Percentiles rank a stretch among this genome's conserved stretches.
Evolutionary conservation across 2,797 vertebrate species (phyloP).

Genomic region (Macropodus opercularis): DNA sequence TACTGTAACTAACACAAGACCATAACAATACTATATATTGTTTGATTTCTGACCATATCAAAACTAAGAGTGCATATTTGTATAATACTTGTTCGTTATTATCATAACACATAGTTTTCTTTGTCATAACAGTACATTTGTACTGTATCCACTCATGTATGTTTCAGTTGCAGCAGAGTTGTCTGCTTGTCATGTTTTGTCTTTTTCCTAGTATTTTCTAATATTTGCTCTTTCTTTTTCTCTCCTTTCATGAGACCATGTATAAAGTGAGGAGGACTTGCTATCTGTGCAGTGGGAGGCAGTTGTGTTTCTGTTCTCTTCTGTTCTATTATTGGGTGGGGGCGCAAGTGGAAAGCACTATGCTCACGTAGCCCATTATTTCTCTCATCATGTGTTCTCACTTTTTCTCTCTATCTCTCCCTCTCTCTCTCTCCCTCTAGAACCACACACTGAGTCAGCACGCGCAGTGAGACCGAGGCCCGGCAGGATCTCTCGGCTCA

Average conservation of each 20-base stretch:
- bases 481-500: constrained; percentile 95
- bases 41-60: too few species aligned
- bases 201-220: background rate
- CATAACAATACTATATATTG: constrained; percentile 40
- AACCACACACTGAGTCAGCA: constrained; percentile 99
- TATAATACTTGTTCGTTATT: background rate
- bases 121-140: constrained; percentile 1
- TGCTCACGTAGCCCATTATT: constrained; percentile 94
- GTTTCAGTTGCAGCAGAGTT: background rate
- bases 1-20: constrained; percentile 33
- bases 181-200: background rate
- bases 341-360: constrained; percentile 87
- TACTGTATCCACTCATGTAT: background rate
- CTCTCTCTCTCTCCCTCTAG: constrained; percentile 88
- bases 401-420: constrained; percentile 84
- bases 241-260: constrained; percentile 31
- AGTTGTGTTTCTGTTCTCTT: constrained; percentile 65
- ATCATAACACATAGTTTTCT: background rate
- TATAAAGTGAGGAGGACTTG: constrained; percentile 58
- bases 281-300: constrained; percentile 61
- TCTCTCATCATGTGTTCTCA: constrained; percentile 96
- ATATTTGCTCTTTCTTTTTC: constrained; percentile 9
- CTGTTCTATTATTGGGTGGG: constrained; percentile 64
- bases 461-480: constrained; percentile 95
- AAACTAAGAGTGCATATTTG: too few species aligned